Evolutionary conservation across 1,140 invertebrate genomes (phyloP), one percentile per base, ranked within the genome.

Genomic region (Spodoptera frugiperda): DNA sequence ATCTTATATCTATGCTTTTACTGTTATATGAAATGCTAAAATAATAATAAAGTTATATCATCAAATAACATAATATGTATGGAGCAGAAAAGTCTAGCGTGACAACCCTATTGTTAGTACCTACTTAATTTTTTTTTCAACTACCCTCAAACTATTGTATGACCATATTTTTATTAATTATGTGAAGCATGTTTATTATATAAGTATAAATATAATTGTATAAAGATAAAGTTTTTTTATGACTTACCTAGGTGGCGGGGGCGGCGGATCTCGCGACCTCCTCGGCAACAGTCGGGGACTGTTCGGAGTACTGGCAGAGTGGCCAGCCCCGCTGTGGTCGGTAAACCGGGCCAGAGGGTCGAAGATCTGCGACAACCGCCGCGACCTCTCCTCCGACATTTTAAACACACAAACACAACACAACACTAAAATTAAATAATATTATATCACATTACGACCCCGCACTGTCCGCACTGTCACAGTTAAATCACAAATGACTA

Each of bases 301-400:
- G 78, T 96, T 96, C 10, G 96, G 95, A 0, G 95, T 96, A 57
- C 96, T 96, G 65, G 95, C 94, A 78, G 95, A 93, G 78, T 90
- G 91, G 3, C 91, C 89, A 48, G 95, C 82, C 85, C 95, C 89
- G 25, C 94, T 95, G 84, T 95, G 91, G 83, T 96, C 95, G 86
- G 96, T 95, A 57, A 97, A 93, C 85, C 96, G 94, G 70, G 96
- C 95, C 80, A 97, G 95, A 80, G 96, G 96, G 94, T 97, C 97
- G 87, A 97, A 97, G 79, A 97, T 97, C 94, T 97, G 96, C 87
- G 97, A 97, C 85, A 97, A 93, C 80, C 97, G 95, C 82, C 96
- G 94, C 85, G 95, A 95, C 82, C 95, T 89, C 87, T 95, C 95
- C 90, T 95, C 95, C 80, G 95, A 94, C 95, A 95, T 95, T 78